phyloP scores from a whole-genome alignment of 2,888 invertebrate genomes.

The Glomeris marginata region DNA sequence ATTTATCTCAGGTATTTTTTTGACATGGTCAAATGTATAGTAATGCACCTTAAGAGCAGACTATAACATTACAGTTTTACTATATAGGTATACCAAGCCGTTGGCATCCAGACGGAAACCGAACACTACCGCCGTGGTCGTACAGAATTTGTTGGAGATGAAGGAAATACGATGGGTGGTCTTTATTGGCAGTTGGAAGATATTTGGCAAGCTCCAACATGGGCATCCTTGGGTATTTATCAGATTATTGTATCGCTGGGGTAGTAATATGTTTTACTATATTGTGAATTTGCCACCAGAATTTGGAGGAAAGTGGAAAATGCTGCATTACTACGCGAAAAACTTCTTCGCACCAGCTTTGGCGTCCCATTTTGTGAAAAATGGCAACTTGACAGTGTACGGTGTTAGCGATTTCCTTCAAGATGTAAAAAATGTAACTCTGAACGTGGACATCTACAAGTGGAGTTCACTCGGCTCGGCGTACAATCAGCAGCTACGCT shows the following conservation, averaged over 20 bases:
- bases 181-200: slow-evolving; percentile 98
- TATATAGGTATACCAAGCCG: slow-evolving; percentile 56
- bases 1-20: slow-evolving; percentile 31
- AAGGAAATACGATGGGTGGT: slow-evolving; percentile 82
- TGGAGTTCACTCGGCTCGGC: slow-evolving; percentile 17
- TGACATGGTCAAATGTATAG: not conserved
- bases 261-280: no score
- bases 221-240: slow-evolving; percentile 66
- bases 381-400: slow-evolving; percentile 13
- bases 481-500: slow-evolving; percentile 4
- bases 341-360: slow-evolving; percentile 54
- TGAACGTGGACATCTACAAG: slow-evolving; percentile 14
- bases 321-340: slow-evolving; percentile 75
- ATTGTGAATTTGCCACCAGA: no score
- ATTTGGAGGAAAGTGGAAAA: slow-evolving; percentile 63
- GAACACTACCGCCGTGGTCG: slow-evolving; percentile 59
- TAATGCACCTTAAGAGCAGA: not conserved
- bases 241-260: no score
- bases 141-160: slow-evolving; percentile 30
- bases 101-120: slow-evolving; percentile 68
- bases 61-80: not conserved
- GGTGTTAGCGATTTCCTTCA: slow-evolving; percentile 15
- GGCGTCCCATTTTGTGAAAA: slow-evolving; percentile 28
- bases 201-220: slow-evolving; percentile 93
- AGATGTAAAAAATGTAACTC: not conserved